These are phyloP conservation scores for Labeo calbasu DNA, from an alignment of 2,797 vertebrate genomes.

Conservation along the genomic window DNA sequence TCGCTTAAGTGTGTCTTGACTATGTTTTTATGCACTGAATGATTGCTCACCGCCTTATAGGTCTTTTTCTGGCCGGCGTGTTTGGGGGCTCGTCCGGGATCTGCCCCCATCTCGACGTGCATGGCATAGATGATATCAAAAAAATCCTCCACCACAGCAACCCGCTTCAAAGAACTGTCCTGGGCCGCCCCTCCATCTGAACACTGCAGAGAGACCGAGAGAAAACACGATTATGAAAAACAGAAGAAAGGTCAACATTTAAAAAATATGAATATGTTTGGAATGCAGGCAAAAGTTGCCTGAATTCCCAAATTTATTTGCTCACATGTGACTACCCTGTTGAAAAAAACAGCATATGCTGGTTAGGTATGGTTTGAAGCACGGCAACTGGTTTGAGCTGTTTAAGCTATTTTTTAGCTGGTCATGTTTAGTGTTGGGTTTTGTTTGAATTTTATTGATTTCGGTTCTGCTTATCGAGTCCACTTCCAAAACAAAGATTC, in stretches of 20 bases:
- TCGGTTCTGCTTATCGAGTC: too few relatives aligned
- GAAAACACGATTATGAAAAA: conserved; percentile 18
- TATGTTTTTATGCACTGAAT: background rate
- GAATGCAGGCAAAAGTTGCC: background rate
- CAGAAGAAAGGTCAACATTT: conserved; percentile 5
- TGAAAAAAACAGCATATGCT: too few relatives aligned
- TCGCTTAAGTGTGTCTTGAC: background rate
- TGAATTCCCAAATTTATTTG: background rate
- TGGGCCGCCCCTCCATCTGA: conserved; percentile 89
- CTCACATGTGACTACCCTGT: background rate
- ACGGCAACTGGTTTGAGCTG: too few relatives aligned
- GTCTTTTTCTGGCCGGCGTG: conserved; percentile 98
- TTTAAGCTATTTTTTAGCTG: too few relatives aligned
- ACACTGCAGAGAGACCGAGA: conserved; percentile 68
- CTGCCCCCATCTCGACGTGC: conserved; percentile 95
- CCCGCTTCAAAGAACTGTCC: conserved; percentile 94
- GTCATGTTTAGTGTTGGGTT: too few relatives aligned
- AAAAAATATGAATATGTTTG: background rate
- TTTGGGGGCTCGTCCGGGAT: conserved; percentile 92
- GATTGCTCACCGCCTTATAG: conserved; percentile 91
- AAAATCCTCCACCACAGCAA: conserved; percentile 98
- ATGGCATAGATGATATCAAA: conserved; percentile 99
- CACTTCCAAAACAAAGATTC: too few relatives aligned
- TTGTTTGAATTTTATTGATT: too few relatives aligned
- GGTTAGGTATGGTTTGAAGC: too few relatives aligned